phyloP scores from a whole-genome alignment of 2,888 invertebrate species.

The Callyntrura guangdongensis region DNA sequence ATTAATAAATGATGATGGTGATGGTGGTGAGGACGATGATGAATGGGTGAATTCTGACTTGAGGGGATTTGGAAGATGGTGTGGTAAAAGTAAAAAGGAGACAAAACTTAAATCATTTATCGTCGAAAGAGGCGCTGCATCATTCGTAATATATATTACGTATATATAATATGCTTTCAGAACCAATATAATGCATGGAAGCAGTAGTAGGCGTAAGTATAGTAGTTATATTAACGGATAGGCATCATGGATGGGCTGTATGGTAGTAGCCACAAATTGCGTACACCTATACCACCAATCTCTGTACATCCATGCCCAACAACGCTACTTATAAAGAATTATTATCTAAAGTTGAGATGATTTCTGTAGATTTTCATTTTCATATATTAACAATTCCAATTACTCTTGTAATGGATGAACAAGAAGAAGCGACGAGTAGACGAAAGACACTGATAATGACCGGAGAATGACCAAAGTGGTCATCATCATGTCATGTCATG shows the following conservation, averaged over 20 bases:
- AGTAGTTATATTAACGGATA: no score
- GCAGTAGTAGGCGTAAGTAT: no score
- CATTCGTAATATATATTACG: no score
- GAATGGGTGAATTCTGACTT: constrained; percentile 30
- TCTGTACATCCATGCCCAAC: neutral
- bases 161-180: no score
- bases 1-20: constrained; percentile 47
- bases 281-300: neutral
- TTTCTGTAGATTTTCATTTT: neutral
- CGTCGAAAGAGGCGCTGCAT: constrained; percentile 15
- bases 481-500: constrained; percentile 74
- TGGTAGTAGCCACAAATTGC: no score
- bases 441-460: constrained; percentile 58
- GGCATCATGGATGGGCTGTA: no score
- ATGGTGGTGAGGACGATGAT: constrained; percentile 35
- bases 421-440: constrained; percentile 55
- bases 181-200: no score
- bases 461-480: constrained; percentile 73
- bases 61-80: constrained; percentile 31
- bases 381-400: constrained; percentile 40
- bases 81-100: constrained; percentile 35
- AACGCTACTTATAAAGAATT: neutral
- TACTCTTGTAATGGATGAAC: constrained; percentile 27
- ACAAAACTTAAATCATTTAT: constrained; percentile 6
- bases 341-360: neutral